Conservation (phyloP, 2,113 vertebrate species). For the Danio rerio region GRCz12tu NC_133189.1:38235501-38236000, state of each 20-base stretch:
- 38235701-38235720: slow-evolving; percentile 31
- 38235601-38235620: slow-evolving; percentile 14
- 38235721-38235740: slow-evolving; percentile 43
- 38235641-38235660: slow-evolving; percentile 27
- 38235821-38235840: slow-evolving; percentile 18
- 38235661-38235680: slow-evolving; percentile 39
- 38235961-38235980: slow-evolving; percentile 45
- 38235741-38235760: slow-evolving; percentile 26
- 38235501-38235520: no score
- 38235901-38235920: slow-evolving; percentile 39
- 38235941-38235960: slow-evolving; percentile 30
- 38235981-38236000: slow-evolving; percentile 32
- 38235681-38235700: slow-evolving; percentile 48
- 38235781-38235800: slow-evolving; percentile 50
- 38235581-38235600: slow-evolving; percentile 10
- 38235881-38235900: slow-evolving; percentile 37
- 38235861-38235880: slow-evolving; percentile 36
- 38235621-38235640: slow-evolving; percentile 12
- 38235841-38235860: neutral
- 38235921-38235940: slow-evolving; percentile 24
- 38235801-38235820: slow-evolving; percentile 36
- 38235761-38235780: slow-evolving; percentile 32
- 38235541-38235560: neutral
- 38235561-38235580: neutral
- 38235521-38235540: no score